A percentile compares a stretch with the other conserved stretches of the same genome.
Evolutionary conservation across 2,797 vertebrate species (phyloP).

Genomic region (Cuculus canorus): DNA sequence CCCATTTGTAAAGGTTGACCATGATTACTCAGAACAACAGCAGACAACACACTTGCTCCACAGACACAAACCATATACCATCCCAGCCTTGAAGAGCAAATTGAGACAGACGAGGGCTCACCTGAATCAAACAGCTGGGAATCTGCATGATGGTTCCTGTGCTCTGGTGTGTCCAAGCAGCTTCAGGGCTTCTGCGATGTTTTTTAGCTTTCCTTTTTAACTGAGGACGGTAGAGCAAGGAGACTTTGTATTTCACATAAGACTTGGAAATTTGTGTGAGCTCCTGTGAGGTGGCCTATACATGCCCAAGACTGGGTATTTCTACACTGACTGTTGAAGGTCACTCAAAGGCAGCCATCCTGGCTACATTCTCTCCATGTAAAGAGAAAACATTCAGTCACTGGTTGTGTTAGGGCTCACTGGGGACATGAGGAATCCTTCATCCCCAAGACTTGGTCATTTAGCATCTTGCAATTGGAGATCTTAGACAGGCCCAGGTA

Average conservation of each 20-base stretch:
- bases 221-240: background rate
- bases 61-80: background rate
- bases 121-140: background rate
- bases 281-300: background rate
- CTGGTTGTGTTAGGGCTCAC: background rate
- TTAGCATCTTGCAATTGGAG: background rate
- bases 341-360: background rate
- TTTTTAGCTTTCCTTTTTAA: background rate
- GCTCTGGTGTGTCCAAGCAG: background rate
- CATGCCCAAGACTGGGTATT: background rate
- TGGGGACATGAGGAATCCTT: background rate
- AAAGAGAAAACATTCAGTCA: background rate
- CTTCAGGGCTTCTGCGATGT: background rate
- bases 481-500: background rate
- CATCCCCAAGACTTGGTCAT: background rate
- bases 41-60: background rate
- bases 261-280: background rate
- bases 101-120: background rate
- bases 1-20: background rate
- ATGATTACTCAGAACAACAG: rapidly evolving
- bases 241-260: background rate
- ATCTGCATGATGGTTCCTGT: background rate
- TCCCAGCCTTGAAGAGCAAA: background rate
- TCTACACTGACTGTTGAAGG: background rate
- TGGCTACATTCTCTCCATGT: background rate